phyloP scores from a whole-genome alignment of 2,113 vertebrate genomes.

The Lates calcarifer region DNA sequence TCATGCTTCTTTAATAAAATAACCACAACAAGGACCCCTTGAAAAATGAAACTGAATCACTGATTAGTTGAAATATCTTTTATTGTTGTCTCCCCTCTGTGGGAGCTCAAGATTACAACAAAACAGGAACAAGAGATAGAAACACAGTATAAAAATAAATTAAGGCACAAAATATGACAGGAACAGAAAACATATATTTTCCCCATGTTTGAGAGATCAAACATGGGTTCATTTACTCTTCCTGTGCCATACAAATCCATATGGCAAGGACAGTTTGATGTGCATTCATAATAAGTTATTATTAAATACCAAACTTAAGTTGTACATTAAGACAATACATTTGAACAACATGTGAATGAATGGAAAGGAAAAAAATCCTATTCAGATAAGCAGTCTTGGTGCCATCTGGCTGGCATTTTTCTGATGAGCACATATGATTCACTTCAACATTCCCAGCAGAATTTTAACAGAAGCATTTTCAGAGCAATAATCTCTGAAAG shows the following conservation, averaged over 20 bases:
- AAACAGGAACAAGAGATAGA: conserved; percentile 34
- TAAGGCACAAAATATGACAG: conserved; percentile 53
- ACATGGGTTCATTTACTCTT: not conserved
- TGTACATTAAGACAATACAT: not conserved
- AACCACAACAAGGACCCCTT: not conserved
- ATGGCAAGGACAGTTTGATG: not conserved
- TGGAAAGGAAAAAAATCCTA: not conserved
- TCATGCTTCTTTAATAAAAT: not conserved
- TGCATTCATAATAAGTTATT: conserved; percentile 67
- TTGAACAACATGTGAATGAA: not conserved
- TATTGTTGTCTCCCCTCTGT: conserved; percentile 38
- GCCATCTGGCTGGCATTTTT: not conserved
- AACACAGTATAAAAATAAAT: conserved; percentile 82
- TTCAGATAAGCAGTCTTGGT: not conserved
- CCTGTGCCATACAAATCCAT: not conserved
- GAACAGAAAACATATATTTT: conserved; percentile 38
- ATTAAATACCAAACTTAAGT: conserved; percentile 56
- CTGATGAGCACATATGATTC: not conserved
- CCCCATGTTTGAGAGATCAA: not conserved
- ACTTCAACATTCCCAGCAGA: not conserved
- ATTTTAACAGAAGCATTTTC: not conserved
- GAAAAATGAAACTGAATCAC: conserved; percentile 14
- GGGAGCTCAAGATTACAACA: conserved; percentile 43
- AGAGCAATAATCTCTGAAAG: not conserved
- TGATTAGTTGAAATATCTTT: conserved; percentile 59